Evolutionary conservation across 2,888 invertebrate species (phyloP), one percentile per base, ranked within the genome.

Genomic region (Hyppa rectilinea): DNA sequence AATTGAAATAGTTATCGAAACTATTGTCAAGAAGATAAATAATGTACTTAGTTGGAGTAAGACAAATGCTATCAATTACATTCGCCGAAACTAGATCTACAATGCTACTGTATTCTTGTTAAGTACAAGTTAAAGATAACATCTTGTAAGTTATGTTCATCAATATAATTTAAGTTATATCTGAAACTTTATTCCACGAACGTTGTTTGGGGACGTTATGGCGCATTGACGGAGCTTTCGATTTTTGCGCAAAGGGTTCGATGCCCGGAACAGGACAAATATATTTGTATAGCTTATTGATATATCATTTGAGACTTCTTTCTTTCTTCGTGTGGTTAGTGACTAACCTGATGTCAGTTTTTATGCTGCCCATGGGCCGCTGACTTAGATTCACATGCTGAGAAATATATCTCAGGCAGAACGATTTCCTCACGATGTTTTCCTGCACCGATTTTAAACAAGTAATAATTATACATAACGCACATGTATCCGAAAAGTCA

Each of bases 1-100:
- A 82, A 82, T 83, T 85, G 85, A 80, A 83, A 85, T 85, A 85
- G 85, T 83, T 83, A 73, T 74, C 58, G 73, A 78, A 83, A 83
- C 85, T 85, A 82, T 85, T 85, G 68, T 75, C 65, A 68, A 75
- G 73, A 85, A 65, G 73, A 85, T 85, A 85, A 83, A 82, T 85
- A 80, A 82, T 85, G 73, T 74, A 58, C 75, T 80, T 82, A 80
- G 83, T 82, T 80, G 53, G 63, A 73, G 65, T 75, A 79, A 65
- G 77, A 77, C 70, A 71, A 82, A 74, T 72, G 71, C 66, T 78
- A 84, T 75, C 77, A 75, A 77, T 80, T 76, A 66, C 65, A 63
- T 26, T 31, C 43, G 31, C 43, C 74, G 77, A 72, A 71, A 72
- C 66, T 72, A 26, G 26, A 79, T 49, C 71, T 55, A 72, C 58